Evolutionary conservation across 2,797 vertebrate species (phyloP).

Genomic region (Gallinago nigripennis): DNA sequence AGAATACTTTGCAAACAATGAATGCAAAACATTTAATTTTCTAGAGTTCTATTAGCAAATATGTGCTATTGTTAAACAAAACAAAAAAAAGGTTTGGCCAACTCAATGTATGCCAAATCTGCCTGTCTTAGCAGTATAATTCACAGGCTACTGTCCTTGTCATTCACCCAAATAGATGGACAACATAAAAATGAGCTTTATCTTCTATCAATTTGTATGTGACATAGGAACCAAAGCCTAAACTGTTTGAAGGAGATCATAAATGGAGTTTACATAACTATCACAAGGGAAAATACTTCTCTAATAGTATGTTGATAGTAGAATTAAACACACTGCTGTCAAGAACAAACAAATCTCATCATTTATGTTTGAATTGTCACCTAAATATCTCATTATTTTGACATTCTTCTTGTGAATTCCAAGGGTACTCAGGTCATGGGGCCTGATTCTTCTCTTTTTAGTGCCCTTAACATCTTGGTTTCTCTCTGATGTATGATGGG

Average conservation of each 20-base stretch:
- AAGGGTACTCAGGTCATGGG: constrained; percentile 10
- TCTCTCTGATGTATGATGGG: background rate
- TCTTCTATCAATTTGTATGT: background rate
- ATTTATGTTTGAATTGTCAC: constrained; percentile 53
- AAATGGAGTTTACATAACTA: background rate
- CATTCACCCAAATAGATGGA: background rate
- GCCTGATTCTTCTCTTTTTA: background rate
- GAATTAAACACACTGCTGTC: background rate
- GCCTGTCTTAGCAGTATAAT: background rate
- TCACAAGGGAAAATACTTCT: background rate
- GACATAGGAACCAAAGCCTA: background rate
- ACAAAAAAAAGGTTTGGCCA: background rate
- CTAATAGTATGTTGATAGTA: background rate
- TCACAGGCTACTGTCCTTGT: background rate
- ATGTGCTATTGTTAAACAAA: background rate
- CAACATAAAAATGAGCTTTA: background rate
- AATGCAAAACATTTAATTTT: background rate
- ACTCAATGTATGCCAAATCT: background rate
- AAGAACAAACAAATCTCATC: constrained; percentile 39
- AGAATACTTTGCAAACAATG: background rate
- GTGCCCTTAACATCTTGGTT: background rate
- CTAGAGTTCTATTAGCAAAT: background rate
- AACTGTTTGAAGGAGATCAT: background rate
- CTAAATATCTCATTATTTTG: constrained; percentile 55
- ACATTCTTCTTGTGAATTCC: constrained; percentile 19